Conservation (phyloP, 2,797 vertebrate genomes). For the Enoplosus armatus region DNA sequence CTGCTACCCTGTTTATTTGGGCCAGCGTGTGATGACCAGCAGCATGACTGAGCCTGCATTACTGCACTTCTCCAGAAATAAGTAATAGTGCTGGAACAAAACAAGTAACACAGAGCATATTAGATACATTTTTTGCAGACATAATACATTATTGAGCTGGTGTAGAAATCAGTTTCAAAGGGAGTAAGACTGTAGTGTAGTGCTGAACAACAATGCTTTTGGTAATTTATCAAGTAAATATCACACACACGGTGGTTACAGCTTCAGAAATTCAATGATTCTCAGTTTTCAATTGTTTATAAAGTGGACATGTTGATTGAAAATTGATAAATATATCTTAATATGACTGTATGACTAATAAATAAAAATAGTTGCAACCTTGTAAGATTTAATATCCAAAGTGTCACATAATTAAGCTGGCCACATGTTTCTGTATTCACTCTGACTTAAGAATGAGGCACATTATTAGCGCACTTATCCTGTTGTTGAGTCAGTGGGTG, state of each 20-base stretch:
- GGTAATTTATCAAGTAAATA: not conserved
- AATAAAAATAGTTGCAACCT: not conserved
- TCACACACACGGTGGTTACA: not conserved
- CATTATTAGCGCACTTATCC: constrained; percentile 3
- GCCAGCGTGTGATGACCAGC: constrained; percentile 82
- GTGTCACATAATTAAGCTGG: not conserved
- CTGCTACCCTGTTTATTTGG: constrained; percentile 86
- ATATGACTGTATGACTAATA: not conserved
- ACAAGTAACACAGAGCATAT: not conserved
- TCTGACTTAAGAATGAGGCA: constrained; percentile 49
- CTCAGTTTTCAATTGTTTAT: not conserved
- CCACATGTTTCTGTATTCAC: constrained; percentile 61
- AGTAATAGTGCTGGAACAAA: constrained; percentile 75
- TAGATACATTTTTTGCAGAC: not conserved
- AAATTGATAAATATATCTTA: too few relatives aligned
- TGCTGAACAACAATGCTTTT: not conserved
- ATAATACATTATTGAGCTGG: not conserved
- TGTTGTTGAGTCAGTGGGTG: constrained; percentile 41
- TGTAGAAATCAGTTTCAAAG: not conserved
- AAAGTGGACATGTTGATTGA: too few relatives aligned
- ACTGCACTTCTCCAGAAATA: constrained; percentile 75
- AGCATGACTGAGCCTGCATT: constrained; percentile 82
- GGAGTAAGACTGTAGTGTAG: not conserved
- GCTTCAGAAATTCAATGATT: not conserved
- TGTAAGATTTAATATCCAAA: not conserved